Evolutionary conservation across 2,797 vertebrate genomes (phyloP), one percentile per base, ranked within the genome.

Genomic region (Semaprochilodus insignis): DNA sequence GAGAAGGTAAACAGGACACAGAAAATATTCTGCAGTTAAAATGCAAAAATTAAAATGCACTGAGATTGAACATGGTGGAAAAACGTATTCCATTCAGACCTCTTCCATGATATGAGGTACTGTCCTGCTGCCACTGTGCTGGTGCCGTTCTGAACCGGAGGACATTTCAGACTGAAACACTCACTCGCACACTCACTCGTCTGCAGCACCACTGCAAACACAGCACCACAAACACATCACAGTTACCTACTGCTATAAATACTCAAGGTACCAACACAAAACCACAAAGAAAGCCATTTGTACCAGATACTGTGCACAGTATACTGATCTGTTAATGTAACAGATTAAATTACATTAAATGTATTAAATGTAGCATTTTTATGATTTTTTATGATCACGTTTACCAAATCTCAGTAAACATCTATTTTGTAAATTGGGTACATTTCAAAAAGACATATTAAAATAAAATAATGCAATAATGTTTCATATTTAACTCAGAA

Each of bases 151-250:
- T 89, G 91, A 80, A 91, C 81, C 0, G 95, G 92, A 1, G 97
- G 97, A 88, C 97, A 97, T 19, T 91, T 94, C 76, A 99, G 96
- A 85, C 96, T 97, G 88, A 98, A 99, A 89, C 97, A 99, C 88
- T 99, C 98, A 21, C 97, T 99, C 81, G 97, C 97, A 80, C 96
- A 96, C 89, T 99, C 98, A 3, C 95, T 95, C 13, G 96, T 98
- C 95, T 98, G 96, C 79, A 99, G 93, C 87, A 98, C 93, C 91
- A 97, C 98, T 99, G 85, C 74, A 87, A 65, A 83, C 57, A 84
- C 16, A 79, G 19, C 19, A 44, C 80, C 66, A 85, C 4, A 82
- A n/a, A 76, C 21, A 80, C 19, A 74, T 17, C 6, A 40, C 6
- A 31, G 17, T 34, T 63, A 65, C 13, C 5, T 5, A 59, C 6